Evolutionary conservation across 2,113 vertebrate species (phyloP).

Genomic region (Eurystomus gularis): DNA sequence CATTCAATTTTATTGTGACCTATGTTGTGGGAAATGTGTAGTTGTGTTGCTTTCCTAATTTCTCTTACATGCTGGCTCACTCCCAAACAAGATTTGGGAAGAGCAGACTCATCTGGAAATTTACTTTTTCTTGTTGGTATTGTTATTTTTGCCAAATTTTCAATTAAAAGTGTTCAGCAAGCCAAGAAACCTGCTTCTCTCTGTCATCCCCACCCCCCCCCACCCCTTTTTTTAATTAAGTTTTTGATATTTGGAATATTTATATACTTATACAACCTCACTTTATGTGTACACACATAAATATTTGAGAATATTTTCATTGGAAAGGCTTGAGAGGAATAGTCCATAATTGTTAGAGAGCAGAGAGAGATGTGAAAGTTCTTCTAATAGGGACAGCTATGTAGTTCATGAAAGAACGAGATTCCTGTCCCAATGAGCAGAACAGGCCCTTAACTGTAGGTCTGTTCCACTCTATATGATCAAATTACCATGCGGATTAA

Average conservation of each 20-base stretch:
- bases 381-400: background rate
- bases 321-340: background rate
- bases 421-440: background rate
- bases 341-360: background rate
- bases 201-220: too few relatives aligned
- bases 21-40: conserved; percentile 25
- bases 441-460: background rate
- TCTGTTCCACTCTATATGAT: background rate
- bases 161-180: conserved; percentile 29
- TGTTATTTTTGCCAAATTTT: conserved; percentile 37
- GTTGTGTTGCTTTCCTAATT: background rate
- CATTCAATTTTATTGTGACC: background rate
- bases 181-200: conserved; percentile 12
- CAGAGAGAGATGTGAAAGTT: background rate
- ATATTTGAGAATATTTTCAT: conserved; percentile 32
- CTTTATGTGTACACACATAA: background rate
- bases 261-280: background rate
- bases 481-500: background rate
- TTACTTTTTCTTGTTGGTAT: background rate
- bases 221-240: fast-evolving
- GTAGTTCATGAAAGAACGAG: background rate
- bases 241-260: background rate
- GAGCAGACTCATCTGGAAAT: conserved; percentile 41
- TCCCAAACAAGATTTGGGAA: conserved; percentile 36
- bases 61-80: conserved; percentile 5